These are phyloP conservation scores for Drosophila cognata DNA, from an alignment of 2,888 invertebrate genomes.

Conservation along the genomic window DNA sequence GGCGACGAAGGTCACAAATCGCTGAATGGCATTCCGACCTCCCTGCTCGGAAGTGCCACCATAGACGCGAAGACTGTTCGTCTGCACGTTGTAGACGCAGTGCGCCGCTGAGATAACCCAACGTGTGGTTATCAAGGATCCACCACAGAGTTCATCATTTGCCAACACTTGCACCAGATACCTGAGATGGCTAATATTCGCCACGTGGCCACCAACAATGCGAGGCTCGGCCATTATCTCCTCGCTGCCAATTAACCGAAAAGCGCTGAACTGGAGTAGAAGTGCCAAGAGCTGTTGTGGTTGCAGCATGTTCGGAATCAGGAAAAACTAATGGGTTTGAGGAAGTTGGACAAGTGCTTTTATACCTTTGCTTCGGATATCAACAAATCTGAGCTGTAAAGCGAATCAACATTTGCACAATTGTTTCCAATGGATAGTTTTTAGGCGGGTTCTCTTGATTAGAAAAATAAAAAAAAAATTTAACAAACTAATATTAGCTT, in stretches of 20 bases:
- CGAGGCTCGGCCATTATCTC: constrained; percentile 47
- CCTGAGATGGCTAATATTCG: constrained; percentile 45
- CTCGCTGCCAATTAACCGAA: background rate
- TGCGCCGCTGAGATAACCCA: constrained; percentile 78
- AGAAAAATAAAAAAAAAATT: background rate
- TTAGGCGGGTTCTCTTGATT: constrained; percentile 13
- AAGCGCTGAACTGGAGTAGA: constrained; percentile 17
- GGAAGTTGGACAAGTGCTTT: constrained; percentile 28
- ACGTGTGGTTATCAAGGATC: constrained; percentile 60
- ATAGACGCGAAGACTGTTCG: constrained; percentile 44
- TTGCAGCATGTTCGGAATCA: constrained; percentile 35
- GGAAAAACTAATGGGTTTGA: constrained; percentile 20
- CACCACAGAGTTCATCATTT: constrained; percentile 35
- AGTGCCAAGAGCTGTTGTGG: constrained; percentile 8
- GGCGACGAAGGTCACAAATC: constrained; percentile 37
- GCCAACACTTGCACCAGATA: constrained; percentile 68
- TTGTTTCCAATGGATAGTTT: constrained; percentile 43
- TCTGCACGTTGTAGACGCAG: constrained; percentile 49
- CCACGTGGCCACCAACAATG: constrained; percentile 60
- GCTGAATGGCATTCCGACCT: constrained; percentile 29
- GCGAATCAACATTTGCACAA: constrained; percentile 61
- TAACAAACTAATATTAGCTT: constrained; percentile 1
- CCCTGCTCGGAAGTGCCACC: constrained; percentile 61
- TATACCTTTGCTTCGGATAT: constrained; percentile 38
- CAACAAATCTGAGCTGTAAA: constrained; percentile 51